Percentiles rank a stretch among this genome's conserved stretches.
Conservation (phyloP, 2,888 invertebrate genomes). For the Sinelater perroti region DNA sequence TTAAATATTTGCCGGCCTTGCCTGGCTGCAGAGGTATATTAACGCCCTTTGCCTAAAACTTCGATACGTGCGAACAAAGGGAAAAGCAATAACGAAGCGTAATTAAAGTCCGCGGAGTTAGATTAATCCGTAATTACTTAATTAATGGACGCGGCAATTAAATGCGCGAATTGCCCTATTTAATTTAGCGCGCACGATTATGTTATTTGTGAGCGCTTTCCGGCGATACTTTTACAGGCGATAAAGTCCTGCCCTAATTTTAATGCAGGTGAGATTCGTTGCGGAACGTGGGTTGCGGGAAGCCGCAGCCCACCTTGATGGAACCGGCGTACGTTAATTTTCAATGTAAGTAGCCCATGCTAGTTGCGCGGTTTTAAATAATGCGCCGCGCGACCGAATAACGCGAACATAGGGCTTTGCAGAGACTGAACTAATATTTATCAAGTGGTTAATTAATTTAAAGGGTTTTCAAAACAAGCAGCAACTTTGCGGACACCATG, state of each 20-base stretch:
- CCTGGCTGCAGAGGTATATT: conserved; percentile 15
- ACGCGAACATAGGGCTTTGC: conserved; percentile 4
- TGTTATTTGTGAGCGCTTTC: conserved; percentile 7
- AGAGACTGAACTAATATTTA: conserved; percentile 15
- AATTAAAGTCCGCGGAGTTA: conserved; percentile 20
- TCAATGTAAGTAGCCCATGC: not conserved
- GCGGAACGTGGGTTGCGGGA: not conserved
- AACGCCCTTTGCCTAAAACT: conserved; percentile 13
- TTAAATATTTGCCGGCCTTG: conserved; percentile 37
- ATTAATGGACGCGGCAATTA: conserved; percentile 13
- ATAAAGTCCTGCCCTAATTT: conserved; percentile 2
- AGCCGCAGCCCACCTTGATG: not conserved
- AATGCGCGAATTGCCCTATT: conserved; percentile 7
- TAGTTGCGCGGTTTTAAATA: no score
- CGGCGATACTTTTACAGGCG: conserved; percentile 9
- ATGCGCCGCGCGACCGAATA: no score
- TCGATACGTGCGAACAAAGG: conserved; percentile 20
- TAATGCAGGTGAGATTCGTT: conserved; percentile 5
- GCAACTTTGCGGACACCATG: conserved; percentile 15
- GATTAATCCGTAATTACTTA: conserved; percentile 19
- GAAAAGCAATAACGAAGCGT: conserved; percentile 11
- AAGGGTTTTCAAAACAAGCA: conserved; percentile 15
- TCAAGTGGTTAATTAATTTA: conserved; percentile 20
- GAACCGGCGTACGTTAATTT: not conserved
- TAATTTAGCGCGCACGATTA: conserved; percentile 8